Percentiles rank a stretch among this genome's conserved stretches.
Conservation (phyloP, 2,888 invertebrate species). For the Mesoligia furuncula region DNA sequence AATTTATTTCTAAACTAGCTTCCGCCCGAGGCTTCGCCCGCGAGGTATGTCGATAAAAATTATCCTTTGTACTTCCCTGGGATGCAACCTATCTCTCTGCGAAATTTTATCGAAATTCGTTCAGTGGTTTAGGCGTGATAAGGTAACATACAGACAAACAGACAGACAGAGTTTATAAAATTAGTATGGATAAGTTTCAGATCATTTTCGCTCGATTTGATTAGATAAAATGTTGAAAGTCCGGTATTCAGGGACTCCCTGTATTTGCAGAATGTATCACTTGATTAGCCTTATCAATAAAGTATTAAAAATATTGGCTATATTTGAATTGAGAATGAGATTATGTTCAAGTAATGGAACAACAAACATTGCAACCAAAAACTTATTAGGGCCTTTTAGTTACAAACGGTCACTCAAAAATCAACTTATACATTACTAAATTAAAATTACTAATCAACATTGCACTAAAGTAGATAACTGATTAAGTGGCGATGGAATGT, state of each 20-base stretch:
- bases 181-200: background rate
- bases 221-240: background rate
- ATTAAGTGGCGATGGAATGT: background rate
- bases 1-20: background rate
- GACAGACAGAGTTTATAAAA: no score
- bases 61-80: no score
- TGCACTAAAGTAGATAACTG: background rate
- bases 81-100: no score
- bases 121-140: no score
- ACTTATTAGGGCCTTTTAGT: no score
- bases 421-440: no score
- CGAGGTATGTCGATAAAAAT: no score
- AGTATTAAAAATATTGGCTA: background rate
- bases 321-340: background rate
- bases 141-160: no score
- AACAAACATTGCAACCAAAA: background rate
- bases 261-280: background rate
- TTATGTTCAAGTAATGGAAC: background rate
- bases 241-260: background rate
- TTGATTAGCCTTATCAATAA: background rate
- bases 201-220: background rate
- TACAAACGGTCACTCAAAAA: no score
- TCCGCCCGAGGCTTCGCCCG: no score
- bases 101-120: no score
- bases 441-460: no score